These are phyloP conservation scores for Kryptolebias marmoratus DNA, from an alignment of 2,113 vertebrate species.

Conservation along the genomic window DNA sequence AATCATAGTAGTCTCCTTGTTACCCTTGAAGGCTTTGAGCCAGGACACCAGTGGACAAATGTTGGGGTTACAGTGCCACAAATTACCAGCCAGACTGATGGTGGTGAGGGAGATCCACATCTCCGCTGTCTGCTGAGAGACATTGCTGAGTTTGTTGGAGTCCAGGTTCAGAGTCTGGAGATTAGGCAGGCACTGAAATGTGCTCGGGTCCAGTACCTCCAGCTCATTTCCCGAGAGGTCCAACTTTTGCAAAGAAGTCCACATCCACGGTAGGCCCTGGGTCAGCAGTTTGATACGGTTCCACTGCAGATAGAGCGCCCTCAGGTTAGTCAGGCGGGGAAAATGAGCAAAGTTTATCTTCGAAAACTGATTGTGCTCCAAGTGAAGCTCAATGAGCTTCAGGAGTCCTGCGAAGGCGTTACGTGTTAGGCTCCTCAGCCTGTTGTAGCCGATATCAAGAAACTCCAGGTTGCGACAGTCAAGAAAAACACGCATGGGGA, in stretches of 20 bases:
- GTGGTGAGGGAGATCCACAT: slow-evolving; percentile 95
- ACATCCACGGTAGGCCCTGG: slow-evolving; percentile 94
- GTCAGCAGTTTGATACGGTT: slow-evolving; percentile 92
- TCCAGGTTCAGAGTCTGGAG: slow-evolving; percentile 95
- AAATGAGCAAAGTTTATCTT: slow-evolving; percentile 98
- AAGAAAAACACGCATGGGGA: slow-evolving; percentile 93
- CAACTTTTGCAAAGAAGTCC: slow-evolving; percentile 97
- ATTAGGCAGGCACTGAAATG: slow-evolving; percentile 94
- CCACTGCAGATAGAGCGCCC: slow-evolving; percentile 95
- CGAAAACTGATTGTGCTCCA: slow-evolving; percentile 98
- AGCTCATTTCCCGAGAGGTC: slow-evolving; percentile 97
- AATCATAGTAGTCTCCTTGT: slow-evolving; percentile 93
- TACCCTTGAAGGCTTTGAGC: slow-evolving; percentile 95
- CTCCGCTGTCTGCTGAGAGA: slow-evolving; percentile 92
- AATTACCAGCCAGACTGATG: slow-evolving; percentile 93
- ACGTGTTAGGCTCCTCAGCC: slow-evolving; percentile 91
- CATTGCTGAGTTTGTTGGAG: slow-evolving; percentile 96
- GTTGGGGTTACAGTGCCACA: slow-evolving; percentile 95
- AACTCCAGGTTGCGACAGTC: slow-evolving; percentile 98
- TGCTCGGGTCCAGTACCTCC: slow-evolving; percentile 86
- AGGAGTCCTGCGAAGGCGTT: slow-evolving; percentile 95
- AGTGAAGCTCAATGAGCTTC: slow-evolving; percentile 93
- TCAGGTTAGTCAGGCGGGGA: slow-evolving; percentile 92
- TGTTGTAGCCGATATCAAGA: slow-evolving; percentile 95
- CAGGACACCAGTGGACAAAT: slow-evolving; percentile 93